phyloP scores from a whole-genome alignment of 1,140 invertebrate species.

The Penaeus japonicus region DNA sequence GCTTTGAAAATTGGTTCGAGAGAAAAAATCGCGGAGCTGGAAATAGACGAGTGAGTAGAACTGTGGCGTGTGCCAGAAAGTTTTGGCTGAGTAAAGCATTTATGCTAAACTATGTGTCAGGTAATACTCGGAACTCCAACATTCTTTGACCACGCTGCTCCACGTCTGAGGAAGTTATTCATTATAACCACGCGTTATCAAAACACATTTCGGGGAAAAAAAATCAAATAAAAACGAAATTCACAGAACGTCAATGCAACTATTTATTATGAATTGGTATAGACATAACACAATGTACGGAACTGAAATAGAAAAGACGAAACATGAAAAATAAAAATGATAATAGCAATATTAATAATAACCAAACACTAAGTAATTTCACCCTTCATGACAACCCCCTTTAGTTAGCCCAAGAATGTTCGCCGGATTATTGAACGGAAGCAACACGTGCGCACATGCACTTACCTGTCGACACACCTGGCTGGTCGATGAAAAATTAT shows the following conservation, averaged over 20 bases:
- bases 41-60: slow-evolving; percentile 32
- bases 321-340: too few relatives aligned
- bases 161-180: neutral
- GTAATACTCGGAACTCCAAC: neutral
- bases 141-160: neutral
- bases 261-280: too few relatives aligned
- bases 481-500: neutral
- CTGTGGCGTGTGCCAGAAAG: slow-evolving; percentile 15
- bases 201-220: too few relatives aligned
- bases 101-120: slow-evolving; percentile 27
- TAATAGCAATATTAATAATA: too few relatives aligned
- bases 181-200: too few relatives aligned
- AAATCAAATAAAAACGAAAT: too few relatives aligned
- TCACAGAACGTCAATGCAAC: too few relatives aligned
- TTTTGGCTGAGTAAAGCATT: slow-evolving; percentile 27
- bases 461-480: neutral
- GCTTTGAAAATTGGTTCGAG: slow-evolving; percentile 9
- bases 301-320: too few relatives aligned
- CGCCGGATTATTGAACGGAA: too few relatives aligned
- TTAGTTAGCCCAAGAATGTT: too few relatives aligned
- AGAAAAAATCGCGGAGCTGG: neutral
- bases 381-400: neutral
- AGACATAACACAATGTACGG: too few relatives aligned
- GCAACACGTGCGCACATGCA: neutral
- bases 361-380: neutral